Evolutionary conservation across 2,113 vertebrate genomes (phyloP).

Genomic region (Paradoxurus hermaphroditus): DNA sequence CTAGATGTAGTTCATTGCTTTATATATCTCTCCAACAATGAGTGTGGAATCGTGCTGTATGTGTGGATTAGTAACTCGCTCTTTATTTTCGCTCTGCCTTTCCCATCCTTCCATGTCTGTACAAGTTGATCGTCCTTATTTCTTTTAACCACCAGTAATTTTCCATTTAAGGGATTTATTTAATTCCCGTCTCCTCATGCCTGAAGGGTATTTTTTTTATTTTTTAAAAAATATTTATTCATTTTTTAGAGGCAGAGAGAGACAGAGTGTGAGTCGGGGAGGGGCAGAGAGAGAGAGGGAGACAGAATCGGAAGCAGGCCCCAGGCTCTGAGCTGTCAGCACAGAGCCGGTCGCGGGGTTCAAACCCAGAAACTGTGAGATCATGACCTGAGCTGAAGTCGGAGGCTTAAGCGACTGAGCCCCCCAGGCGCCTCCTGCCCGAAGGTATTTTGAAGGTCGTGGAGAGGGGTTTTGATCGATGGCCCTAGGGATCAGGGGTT

Average conservation of each 20-base stretch:
- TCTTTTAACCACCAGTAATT: background rate
- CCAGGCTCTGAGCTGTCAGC: no score
- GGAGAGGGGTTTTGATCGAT: background rate
- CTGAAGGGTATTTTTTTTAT: background rate
- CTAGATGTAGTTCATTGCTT: background rate
- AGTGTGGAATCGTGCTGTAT: background rate
- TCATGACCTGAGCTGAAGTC: no score
- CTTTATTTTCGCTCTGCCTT: background rate
- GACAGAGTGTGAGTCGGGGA: no score
- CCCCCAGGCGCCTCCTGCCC: no score
- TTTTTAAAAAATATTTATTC: no score
- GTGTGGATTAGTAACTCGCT: background rate
- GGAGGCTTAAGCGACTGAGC: no score
- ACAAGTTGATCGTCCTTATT: background rate
- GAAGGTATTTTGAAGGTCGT: background rate
- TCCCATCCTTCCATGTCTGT: background rate
- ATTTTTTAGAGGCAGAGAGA: no score
- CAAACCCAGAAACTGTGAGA: fast-evolving
- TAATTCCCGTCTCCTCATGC: background rate
- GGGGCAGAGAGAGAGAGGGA: no score
- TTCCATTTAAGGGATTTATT: background rate
- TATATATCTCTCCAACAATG: background rate
- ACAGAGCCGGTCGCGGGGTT: no score
- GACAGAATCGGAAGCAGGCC: no score
- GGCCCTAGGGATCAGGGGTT: background rate